Evolutionary conservation across 1,140 invertebrate species (phyloP).

Genomic region (Panagrolaimus sp.): DNA sequence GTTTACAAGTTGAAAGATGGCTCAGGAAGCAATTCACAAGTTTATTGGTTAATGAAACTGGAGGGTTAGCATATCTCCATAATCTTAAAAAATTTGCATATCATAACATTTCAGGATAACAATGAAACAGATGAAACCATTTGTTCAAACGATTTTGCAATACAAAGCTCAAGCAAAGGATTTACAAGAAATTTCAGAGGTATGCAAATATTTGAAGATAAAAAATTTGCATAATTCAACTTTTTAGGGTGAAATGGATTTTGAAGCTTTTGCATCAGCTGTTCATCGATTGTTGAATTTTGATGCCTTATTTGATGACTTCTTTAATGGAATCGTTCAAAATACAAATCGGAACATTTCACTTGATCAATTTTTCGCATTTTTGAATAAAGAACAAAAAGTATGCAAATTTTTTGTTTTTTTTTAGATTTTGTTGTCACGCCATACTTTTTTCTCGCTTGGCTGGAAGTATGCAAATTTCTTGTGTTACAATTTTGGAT

Average conservation of each 20-base stretch:
- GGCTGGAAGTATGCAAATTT: too few relatives aligned
- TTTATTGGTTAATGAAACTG: slow-evolving; percentile 36
- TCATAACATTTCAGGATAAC: slow-evolving; percentile 50
- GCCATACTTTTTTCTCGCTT: too few relatives aligned
- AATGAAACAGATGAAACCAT: slow-evolving; percentile 58
- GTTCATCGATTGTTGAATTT: slow-evolving; percentile 46
- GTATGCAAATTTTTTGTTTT: slow-evolving; percentile 8
- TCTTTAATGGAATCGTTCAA: slow-evolving; percentile 11
- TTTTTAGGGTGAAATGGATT: slow-evolving; percentile 50
- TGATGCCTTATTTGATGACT: slow-evolving; percentile 31
- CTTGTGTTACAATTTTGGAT: too few relatives aligned
- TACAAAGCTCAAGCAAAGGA: slow-evolving; percentile 54
- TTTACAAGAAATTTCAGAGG: slow-evolving; percentile 57
- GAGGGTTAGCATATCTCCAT: slow-evolving; percentile 33
- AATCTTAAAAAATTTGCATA: neutral
- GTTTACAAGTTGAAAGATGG: slow-evolving; percentile 50
- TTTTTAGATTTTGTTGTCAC: too few relatives aligned
- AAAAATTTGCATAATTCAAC: too few relatives aligned
- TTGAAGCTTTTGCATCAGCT: slow-evolving; percentile 42
- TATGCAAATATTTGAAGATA: slow-evolving; percentile 10
- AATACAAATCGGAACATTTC: slow-evolving; percentile 10
- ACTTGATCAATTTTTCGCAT: slow-evolving; percentile 28
- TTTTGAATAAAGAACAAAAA: slow-evolving; percentile 29
- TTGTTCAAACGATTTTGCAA: slow-evolving; percentile 56
- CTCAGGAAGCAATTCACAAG: slow-evolving; percentile 51